Conservation (phyloP, 2,113 vertebrate genomes). For the Cavia porcellus region DNA sequence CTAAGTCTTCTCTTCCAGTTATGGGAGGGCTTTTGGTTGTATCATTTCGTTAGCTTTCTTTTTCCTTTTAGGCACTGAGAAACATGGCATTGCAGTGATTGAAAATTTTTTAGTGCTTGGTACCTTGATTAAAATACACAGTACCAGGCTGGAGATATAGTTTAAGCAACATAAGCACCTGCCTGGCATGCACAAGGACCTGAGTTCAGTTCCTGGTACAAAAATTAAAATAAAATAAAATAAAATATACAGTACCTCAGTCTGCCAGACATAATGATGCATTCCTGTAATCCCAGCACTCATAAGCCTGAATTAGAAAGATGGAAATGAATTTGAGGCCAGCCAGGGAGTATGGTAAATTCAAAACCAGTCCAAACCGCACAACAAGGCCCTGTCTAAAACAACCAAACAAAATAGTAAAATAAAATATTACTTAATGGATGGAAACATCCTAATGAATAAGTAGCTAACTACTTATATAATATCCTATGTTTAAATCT, state of each 20-base stretch:
- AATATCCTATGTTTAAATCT: not conserved
- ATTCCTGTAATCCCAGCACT: not conserved
- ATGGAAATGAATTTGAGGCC: not conserved
- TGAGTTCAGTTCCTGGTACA: too few relatives aligned
- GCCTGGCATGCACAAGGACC: too few relatives aligned
- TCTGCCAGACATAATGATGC: not conserved
- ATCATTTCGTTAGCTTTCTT: conserved; percentile 26
- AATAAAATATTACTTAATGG: not conserved
- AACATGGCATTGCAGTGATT: not conserved
- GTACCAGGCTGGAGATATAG: too few relatives aligned
- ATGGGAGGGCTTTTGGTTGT: not conserved
- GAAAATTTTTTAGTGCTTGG: not conserved
- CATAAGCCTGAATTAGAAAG: not conserved
- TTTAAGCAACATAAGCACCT: too few relatives aligned
- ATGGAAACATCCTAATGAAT: conserved; percentile 17
- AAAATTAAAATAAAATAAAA: too few relatives aligned
- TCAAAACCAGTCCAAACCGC: not conserved
- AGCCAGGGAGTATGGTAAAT: not conserved
- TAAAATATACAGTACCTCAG: not conserved
- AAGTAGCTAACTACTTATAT: not conserved
- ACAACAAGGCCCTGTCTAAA: not conserved
- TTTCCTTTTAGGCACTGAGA: conserved; percentile 35
- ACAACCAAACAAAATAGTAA: not conserved
- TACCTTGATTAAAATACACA: conserved; percentile 36
- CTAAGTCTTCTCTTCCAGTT: not conserved